phyloP scores from a whole-genome alignment of 23 tunicate genomes.

The Trididemnum miniatum region DNA sequence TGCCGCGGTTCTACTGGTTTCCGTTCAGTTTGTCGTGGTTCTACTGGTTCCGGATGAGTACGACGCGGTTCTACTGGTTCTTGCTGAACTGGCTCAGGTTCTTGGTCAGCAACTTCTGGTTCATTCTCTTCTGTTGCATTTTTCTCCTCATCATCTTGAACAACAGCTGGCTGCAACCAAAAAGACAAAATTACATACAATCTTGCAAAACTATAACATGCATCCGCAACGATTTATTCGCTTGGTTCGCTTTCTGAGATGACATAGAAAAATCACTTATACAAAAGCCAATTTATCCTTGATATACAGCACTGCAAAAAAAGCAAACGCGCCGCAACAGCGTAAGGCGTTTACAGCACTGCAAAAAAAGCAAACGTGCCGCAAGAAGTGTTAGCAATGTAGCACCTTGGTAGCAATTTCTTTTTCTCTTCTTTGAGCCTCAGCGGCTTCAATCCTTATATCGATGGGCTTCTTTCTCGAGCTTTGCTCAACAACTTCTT shows the following conservation, averaged over 20 bases:
- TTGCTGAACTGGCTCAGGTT: background rate
- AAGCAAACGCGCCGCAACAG: no score
- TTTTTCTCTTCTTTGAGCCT: conserved; percentile 58
- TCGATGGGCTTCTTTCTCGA: conserved; percentile 65
- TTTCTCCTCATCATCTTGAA: no score
- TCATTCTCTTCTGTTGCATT: background rate
- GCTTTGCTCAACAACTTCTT: background rate
- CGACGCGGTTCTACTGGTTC: background rate
- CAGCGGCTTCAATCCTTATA: conserved; percentile 56
- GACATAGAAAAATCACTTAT: background rate
- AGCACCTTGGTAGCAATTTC: conserved; percentile 46
- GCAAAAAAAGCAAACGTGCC: no score
- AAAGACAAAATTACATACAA: no score
- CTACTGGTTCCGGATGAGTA: background rate
- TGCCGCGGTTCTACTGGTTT: background rate
- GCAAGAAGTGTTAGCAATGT: no score
- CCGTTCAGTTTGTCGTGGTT: background rate
- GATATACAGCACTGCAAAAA: no score
- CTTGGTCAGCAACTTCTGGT: background rate
- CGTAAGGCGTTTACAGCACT: no score
- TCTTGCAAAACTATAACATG: background rate
- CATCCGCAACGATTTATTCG: no score
- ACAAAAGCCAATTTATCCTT: background rate
- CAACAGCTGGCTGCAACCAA: no score
- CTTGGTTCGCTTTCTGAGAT: no score